Conservation (phyloP, 2,888 invertebrate genomes). For the Lochmaea capreae region DNA sequence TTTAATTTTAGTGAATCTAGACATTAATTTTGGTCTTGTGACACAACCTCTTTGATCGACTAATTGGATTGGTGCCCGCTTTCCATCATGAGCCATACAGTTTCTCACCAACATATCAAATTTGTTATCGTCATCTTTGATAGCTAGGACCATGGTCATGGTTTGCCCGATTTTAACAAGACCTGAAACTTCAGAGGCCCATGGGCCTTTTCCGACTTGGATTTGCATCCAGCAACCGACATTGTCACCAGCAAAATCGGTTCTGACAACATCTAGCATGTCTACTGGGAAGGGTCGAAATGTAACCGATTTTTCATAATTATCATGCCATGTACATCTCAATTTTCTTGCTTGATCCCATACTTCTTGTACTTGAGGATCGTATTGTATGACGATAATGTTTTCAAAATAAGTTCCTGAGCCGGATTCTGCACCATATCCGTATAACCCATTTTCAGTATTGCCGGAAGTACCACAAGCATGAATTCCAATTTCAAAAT, state of each 20-base stretch:
- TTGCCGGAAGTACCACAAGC: slow-evolving; percentile 94
- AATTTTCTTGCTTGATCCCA: slow-evolving; percentile 95
- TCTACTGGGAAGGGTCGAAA: slow-evolving; percentile 95
- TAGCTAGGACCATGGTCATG: slow-evolving; percentile 96
- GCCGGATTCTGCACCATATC: slow-evolving; percentile 88
- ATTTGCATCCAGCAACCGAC: slow-evolving; percentile 99
- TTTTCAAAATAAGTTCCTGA: slow-evolving; percentile 95
- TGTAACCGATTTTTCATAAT: slow-evolving; percentile 94
- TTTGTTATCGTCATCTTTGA: slow-evolving; percentile 94
- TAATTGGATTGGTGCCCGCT: slow-evolving; percentile 91
- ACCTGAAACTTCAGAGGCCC: slow-evolving; percentile 95
- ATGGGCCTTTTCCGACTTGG: slow-evolving; percentile 92
- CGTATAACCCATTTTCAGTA: slow-evolving; percentile 89
- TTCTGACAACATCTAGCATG: slow-evolving; percentile 93
- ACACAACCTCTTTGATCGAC: slow-evolving; percentile 95
- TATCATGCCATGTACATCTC: slow-evolving; percentile 95
- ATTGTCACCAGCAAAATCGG: slow-evolving; percentile 95
- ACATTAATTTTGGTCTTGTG: slow-evolving; percentile 92
- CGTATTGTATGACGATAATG: slow-evolving; percentile 90
- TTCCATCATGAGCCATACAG: slow-evolving; percentile 95
- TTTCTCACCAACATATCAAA: slow-evolving; percentile 96
- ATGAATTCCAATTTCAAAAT: slow-evolving; percentile 91
- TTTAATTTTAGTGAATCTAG: slow-evolving; percentile 93
- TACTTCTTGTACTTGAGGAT: slow-evolving; percentile 93
- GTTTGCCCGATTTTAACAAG: slow-evolving; percentile 95